A percentile compares a stretch with the other conserved stretches of the same genome.
These are phyloP conservation scores for Pseudoatta argentina DNA, from an alignment of 1,140 invertebrate species.

Conservation along the genomic window DNA sequence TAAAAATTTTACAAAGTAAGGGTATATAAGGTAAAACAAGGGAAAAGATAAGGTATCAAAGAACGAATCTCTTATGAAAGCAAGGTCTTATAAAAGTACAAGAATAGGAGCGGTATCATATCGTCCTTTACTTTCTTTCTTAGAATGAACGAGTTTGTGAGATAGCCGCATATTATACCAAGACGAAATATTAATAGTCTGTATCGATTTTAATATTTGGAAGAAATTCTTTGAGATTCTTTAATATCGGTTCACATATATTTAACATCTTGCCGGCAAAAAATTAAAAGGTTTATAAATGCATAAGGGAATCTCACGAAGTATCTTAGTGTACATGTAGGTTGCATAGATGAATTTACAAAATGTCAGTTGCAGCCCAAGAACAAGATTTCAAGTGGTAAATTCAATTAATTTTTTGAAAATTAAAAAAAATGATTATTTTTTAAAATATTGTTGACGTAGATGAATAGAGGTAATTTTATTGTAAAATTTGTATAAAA, in stretches of 20 bases:
- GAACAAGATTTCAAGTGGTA: too few species aligned
- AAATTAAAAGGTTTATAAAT: background rate
- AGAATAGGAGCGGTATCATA: slow-evolving; percentile 12
- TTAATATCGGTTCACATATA: slow-evolving; percentile 11
- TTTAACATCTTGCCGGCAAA: background rate
- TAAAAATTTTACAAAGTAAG: slow-evolving; percentile 45
- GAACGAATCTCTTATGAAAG: slow-evolving; percentile 39
- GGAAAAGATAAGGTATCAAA: slow-evolving; percentile 54
- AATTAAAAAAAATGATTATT: too few species aligned
- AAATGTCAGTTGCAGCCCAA: too few species aligned
- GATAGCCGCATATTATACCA: background rate
- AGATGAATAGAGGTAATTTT: too few species aligned
- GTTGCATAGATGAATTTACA: too few species aligned
- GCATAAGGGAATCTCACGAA: too few species aligned
- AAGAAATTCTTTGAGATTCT: background rate
- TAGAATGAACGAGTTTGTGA: slow-evolving; percentile 11
- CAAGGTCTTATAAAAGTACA: slow-evolving; percentile 20
- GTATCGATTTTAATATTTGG: slow-evolving; percentile 23
- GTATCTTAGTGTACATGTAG: too few species aligned
- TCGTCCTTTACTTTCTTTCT: slow-evolving; percentile 13
- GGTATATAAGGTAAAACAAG: background rate
- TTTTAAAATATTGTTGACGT: too few species aligned
- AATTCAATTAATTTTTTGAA: too few species aligned
- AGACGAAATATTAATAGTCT: slow-evolving; percentile 28
- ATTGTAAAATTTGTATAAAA: too few species aligned